Evolutionary conservation across 2,888 invertebrate genomes (phyloP).

Genomic region (Buathra laborator): DNA sequence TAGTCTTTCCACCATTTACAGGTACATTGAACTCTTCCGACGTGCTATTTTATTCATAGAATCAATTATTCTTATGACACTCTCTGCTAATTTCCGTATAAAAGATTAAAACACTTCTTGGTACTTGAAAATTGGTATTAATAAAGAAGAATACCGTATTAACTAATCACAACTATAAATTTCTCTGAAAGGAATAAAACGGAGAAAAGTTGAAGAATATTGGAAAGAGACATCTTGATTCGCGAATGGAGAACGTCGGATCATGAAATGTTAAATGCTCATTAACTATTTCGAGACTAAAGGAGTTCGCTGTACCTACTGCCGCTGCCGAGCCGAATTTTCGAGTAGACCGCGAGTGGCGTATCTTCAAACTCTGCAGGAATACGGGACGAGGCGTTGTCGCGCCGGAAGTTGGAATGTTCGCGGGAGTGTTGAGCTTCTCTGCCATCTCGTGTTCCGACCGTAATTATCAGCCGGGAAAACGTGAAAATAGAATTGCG

Average conservation of each 20-base stretch:
- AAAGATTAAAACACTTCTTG: too few species aligned
- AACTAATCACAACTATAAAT: too few species aligned
- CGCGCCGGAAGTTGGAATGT: constrained; percentile 18
- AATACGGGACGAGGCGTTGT: neutral
- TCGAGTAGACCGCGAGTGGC: constrained; percentile 7
- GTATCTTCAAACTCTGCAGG: neutral
- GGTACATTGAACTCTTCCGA: too few species aligned
- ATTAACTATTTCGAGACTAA: constrained; percentile 8
- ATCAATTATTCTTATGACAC: too few species aligned
- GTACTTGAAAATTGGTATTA: too few species aligned
- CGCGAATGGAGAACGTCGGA: neutral
- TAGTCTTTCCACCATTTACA: too few species aligned
- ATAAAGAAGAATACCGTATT: too few species aligned
- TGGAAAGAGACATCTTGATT: neutral
- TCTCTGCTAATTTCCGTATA: too few species aligned
- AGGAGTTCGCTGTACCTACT: neutral
- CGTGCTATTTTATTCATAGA: too few species aligned
- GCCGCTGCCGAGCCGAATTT: constrained; percentile 19
- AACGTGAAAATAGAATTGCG: constrained; percentile 58
- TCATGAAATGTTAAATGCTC: neutral
- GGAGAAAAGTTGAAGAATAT: neutral
- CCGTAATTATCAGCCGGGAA: constrained; percentile 53
- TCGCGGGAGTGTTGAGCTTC: constrained; percentile 17
- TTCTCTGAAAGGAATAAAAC: neutral
- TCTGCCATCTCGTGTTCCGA: constrained; percentile 22